Base-by-base conservation (phyloP, 2,797 vertebrate genomes). In the Arnoldichthys spilopterus region DNA sequence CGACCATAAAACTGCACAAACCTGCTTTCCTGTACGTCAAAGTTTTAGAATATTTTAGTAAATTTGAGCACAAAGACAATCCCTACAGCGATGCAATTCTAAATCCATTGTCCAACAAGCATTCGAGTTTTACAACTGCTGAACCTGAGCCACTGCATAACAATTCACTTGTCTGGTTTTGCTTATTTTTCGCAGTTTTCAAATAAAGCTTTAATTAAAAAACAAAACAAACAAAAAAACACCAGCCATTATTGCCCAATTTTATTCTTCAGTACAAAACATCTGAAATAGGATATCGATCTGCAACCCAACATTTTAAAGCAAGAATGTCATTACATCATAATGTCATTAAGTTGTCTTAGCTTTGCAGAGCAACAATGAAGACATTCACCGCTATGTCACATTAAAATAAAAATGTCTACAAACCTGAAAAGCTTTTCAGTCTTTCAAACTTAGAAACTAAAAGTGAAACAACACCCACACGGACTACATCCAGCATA, bases 251-350 rank as follows among this genome's bases (percentile, higher is more conserved):
- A 63, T 79, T 54, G 84, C 56, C 22, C 8, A 30, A 47, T 64
- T 94, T 94, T 94, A 94, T 94, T 94, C 89, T 78, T 93, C 90
- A 93, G 86, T 93, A 93, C 83, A 93, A 92, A 92, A 87, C 79
- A 92, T 81, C 69, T 80, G 79, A 82, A 85, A 88, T 83, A 82
- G 74, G 87, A 82, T 83, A 90, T 80, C 3, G 77, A 86, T 61
- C 74, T 74, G 67, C 53, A 74, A 76, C 73, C 74, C 53, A 72
- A 61, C 24, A 70, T 82, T 26, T 61, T 34, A 81, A 86, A 77
- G 72, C 30, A 86, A 90, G 88, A 88, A 76, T 71, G 84, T 80
- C 49, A 28, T 62, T 24, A 76, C 72, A 77, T 34, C 63, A 79
- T 37, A 70, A 77, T 72, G 81, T 43, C 51, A 24, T 69, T 75